Conservation (phyloP, 2,888 invertebrate species). For the Girardia tigrina region DNA sequence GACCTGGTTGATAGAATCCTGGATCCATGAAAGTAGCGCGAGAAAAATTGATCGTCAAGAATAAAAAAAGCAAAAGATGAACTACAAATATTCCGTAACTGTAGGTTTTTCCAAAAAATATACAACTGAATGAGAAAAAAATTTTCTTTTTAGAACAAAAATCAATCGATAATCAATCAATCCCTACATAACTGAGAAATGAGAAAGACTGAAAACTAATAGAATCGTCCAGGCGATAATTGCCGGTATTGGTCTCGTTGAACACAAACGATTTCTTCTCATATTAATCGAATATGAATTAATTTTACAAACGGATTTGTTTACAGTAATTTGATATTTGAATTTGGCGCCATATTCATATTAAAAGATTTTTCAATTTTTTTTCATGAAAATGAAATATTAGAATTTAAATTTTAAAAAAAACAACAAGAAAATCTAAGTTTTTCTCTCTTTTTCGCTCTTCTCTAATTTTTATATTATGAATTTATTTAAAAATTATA, state of each 20-base stretch:
- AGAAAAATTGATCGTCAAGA: slow-evolving; percentile 92
- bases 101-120: background rate
- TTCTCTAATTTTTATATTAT: no score
- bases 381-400: no score
- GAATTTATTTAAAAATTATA: no score
- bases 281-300: background rate
- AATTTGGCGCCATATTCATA: background rate
- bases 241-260: background rate
- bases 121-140: background rate
- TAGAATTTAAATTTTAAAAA: no score
- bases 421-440: no score
- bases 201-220: slow-evolving; percentile 18
- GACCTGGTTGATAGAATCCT: slow-evolving; percentile 92
- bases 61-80: slow-evolving; percentile 45
- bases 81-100: background rate
- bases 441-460: no score
- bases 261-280: slow-evolving; percentile 3
- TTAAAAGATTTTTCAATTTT: no score
- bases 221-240: background rate
- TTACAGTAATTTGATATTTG: background rate
- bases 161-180: background rate
- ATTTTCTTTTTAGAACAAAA: no score
- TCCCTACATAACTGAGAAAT: background rate
- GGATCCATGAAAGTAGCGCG: slow-evolving; percentile 98
- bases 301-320: background rate